Conservation (phyloP, 2,113 vertebrate genomes). For the Grus americana region DNA sequence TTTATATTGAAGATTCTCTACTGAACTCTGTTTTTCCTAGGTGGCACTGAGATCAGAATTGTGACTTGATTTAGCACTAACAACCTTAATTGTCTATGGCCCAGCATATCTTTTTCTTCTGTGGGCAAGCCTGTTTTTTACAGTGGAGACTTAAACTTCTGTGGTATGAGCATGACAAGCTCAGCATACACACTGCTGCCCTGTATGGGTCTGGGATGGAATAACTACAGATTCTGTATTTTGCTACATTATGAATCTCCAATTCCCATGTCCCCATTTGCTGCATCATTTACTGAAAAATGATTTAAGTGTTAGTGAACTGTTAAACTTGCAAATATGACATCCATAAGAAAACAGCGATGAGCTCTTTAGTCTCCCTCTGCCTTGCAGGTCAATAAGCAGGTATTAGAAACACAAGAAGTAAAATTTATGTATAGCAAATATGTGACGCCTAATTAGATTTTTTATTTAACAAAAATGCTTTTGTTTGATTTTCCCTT, state of each 20-base stretch:
- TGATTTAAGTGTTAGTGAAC: neutral
- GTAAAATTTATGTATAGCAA: neutral
- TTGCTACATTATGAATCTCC: neutral
- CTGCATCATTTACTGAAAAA: neutral
- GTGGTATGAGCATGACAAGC: neutral
- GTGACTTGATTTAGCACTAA: neutral
- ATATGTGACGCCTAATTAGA: neutral
- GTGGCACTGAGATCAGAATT: neutral
- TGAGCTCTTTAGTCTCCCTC: neutral
- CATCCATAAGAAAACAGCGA: neutral
- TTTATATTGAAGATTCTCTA: neutral
- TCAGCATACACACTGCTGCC: neutral
- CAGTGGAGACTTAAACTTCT: neutral
- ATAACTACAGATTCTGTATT: neutral
- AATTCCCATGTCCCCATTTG: neutral
- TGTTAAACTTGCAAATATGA: neutral
- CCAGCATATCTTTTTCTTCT: neutral
- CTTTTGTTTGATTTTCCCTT: neutral
- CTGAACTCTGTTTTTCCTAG: neutral
- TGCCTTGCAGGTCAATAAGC: neutral
- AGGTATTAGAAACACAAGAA: neutral
- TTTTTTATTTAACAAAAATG: neutral
- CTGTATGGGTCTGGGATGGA: neutral
- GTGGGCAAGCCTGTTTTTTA: neutral
- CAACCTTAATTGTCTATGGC: neutral